A percentile compares a stretch with the other conserved stretches of the same genome.
These are phyloP conservation scores for Hydractinia symbiolongicarpus DNA, from an alignment of 30 jellyfish, hydroid and myxozoan species.

Conservation along the genomic window DNA sequence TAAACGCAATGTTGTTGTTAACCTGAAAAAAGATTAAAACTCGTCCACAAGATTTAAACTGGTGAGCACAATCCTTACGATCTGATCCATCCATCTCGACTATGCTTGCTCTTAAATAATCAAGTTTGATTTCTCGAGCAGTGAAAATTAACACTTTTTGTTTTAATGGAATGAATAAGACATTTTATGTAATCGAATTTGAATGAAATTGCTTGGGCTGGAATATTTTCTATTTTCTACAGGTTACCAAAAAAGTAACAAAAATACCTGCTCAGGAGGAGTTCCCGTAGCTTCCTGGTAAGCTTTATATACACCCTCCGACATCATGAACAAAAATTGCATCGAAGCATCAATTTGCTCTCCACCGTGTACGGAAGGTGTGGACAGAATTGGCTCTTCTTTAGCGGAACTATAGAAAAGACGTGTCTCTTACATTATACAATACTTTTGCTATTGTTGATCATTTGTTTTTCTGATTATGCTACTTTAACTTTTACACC, in stretches of 20 bases:
- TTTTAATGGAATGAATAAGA: too few species aligned
- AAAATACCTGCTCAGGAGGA: slow-evolving; percentile 17
- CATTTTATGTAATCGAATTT: too few species aligned
- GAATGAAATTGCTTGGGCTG: too few species aligned
- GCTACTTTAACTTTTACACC: too few species aligned
- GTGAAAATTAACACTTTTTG: too few species aligned
- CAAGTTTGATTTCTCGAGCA: too few species aligned
- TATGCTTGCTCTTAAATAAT: too few species aligned
- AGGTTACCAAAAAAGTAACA: too few species aligned
- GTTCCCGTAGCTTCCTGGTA: slow-evolving; percentile 62
- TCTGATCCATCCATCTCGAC: too few species aligned
- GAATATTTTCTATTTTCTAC: too few species aligned
- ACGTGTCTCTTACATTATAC: neutral
- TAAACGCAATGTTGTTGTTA: slow-evolving; percentile 41
- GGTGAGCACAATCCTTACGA: too few species aligned
- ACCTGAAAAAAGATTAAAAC: slow-evolving; percentile 37
- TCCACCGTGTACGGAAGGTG: slow-evolving; percentile 75
- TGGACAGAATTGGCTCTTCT: slow-evolving; percentile 82
- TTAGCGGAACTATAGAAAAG: slow-evolving; percentile 50
- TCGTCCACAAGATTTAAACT: neutral
- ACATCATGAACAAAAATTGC: slow-evolving; percentile 58
- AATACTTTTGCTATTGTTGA: neutral
- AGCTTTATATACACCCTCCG: slow-evolving; percentile 79
- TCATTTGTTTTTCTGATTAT: too few species aligned
- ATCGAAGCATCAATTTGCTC: slow-evolving; percentile 50